Evolutionary conservation across 2,888 invertebrate genomes (phyloP).

Genomic region (Eudasyphora cyanicolor): DNA sequence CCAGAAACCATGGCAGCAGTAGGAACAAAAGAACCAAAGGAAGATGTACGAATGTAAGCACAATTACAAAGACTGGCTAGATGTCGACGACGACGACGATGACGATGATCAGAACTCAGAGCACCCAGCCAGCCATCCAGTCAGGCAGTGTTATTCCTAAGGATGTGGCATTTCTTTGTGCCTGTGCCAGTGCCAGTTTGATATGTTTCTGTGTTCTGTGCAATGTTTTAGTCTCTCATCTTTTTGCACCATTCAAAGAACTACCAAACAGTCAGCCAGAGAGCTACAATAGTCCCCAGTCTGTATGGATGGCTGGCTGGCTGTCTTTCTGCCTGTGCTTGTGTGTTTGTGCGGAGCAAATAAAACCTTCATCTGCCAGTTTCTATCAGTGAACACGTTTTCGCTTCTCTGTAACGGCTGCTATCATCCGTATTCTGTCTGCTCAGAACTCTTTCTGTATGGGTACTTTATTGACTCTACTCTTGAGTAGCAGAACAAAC

Average conservation of each 20-base stretch:
- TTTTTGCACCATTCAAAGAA: background rate
- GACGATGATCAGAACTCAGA: constrained; percentile 4
- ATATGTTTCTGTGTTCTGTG: background rate
- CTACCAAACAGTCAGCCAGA: background rate
- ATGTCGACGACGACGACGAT: constrained; percentile 33
- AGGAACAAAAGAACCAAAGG: background rate
- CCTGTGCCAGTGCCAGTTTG: background rate
- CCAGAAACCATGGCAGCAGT: constrained; percentile 14
- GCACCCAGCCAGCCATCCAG: constrained; percentile 24
- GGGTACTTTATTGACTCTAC: constrained; percentile 48
- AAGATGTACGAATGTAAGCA: background rate
- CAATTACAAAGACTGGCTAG: constrained; percentile 30
- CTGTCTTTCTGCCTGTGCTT: background rate
- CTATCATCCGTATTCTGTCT: background rate
- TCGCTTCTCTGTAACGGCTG: constrained; percentile 26
- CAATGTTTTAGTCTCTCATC: background rate
- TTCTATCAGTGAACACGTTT: constrained; percentile 57
- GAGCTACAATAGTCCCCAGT: background rate
- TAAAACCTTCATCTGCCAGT: constrained; percentile 47
- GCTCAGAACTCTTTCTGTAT: background rate
- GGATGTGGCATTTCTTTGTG: background rate
- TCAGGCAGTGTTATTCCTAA: background rate
- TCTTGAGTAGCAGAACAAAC: constrained; percentile 43
- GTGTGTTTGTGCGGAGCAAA: constrained; percentile 8
- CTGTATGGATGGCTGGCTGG: background rate